Evolutionary conservation across 1,140 invertebrate genomes (phyloP), one percentile per base, ranked within the genome.

Genomic region (Oreohelix idahoensis): DNA sequence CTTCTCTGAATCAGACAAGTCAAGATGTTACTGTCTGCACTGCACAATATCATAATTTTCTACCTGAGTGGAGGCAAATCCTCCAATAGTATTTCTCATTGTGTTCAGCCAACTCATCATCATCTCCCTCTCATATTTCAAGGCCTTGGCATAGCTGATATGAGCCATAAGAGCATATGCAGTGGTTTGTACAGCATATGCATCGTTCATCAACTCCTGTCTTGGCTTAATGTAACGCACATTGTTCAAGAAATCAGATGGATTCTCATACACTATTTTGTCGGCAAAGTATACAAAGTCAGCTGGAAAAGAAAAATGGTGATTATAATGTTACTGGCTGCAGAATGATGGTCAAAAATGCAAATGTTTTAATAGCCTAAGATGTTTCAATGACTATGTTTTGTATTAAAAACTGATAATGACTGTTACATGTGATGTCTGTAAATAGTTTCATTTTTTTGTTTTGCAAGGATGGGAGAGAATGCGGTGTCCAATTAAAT

Each of bases 81-180:
- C 98, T 58, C 96, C 96, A 89, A 98, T 96, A 32, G 95, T 95
- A 0, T 98, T 93, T 71, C 98, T 94, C 90, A 98, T 97, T 0
- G 96, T 94, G 91, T 98, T 98, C 4, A 99, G 92, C 98, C 98
- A 99, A 88, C 96, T 95, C 38, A 98, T 97, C 89, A 98, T 97
- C 81, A 35, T 53, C 63, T 91, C 87, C 20, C 88, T 69, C 63
- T 90, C 85, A 29, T 79, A 69, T 76, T 90, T 90, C 0, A 58
- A 17, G 1, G 32, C 35, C 53, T 84, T 86, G 45, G 87, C 81
- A 49, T 85, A 87, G 29, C 85, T 79, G 38, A 91, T 90, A 73
- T 98, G 97, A 0, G 97, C 96, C 84, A 98, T 91, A n/a, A 99
- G 93, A 2, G 96, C 97, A 90, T 98, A 99, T 0, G 97, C 96